These are phyloP conservation scores for Planococcus citri DNA, from an alignment of 1,140 invertebrate genomes.

Conservation along the genomic window DNA sequence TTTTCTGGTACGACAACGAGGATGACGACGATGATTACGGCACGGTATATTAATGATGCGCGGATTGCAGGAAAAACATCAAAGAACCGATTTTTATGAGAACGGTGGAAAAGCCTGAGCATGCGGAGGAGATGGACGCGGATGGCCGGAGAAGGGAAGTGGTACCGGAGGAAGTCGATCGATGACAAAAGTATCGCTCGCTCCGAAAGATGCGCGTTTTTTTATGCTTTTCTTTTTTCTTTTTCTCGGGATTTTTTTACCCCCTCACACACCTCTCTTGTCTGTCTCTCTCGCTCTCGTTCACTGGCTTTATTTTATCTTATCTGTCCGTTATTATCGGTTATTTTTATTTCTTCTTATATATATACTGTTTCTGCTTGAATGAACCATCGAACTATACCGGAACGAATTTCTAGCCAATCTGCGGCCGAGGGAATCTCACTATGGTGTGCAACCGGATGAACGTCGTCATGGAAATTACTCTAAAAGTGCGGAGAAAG, in stretches of 20 bases:
- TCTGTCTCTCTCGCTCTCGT: neutral
- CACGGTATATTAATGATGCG: constrained; percentile 11
- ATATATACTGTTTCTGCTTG: constrained; percentile 10
- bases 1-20: too few relatives aligned
- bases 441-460: constrained; percentile 4
- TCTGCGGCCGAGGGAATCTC: neutral
- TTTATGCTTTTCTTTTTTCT: neutral
- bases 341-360: constrained; percentile 10
- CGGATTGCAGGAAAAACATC: constrained; percentile 11
- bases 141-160: neutral
- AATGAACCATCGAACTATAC: constrained; percentile 19
- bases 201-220: neutral
- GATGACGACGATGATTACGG: neutral
- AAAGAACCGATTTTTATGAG: constrained; percentile 16
- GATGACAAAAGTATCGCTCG: constrained; percentile 15
- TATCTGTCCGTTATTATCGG: constrained; percentile 13
- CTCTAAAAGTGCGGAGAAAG: constrained; percentile 13
- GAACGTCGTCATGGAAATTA: constrained; percentile 19
- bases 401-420: constrained; percentile 15
- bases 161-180: neutral
- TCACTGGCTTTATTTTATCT: neutral
- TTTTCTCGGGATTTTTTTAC: constrained; percentile 1
- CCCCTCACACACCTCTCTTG: neutral
- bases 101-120: neutral
- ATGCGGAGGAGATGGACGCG: neutral